A percentile compares a stretch with the other conserved stretches of the same genome.
Conservation (phyloP, 2,113 vertebrate genomes). For the Salvelinus fontinalis region DNA sequence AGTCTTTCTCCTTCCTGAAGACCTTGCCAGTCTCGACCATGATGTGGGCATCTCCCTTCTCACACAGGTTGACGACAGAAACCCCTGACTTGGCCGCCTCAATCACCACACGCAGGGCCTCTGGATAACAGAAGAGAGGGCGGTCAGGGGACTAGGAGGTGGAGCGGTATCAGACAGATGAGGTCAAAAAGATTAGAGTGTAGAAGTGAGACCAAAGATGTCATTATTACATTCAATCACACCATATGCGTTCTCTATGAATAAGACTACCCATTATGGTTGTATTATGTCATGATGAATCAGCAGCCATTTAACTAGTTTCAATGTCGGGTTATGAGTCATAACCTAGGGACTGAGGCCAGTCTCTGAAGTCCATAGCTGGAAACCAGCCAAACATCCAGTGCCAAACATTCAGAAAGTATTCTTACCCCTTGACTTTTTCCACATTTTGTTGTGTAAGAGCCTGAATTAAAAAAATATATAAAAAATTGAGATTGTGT, state of each 20-base stretch:
- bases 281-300: not conserved
- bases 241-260: not conserved
- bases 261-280: not conserved
- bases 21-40: conserved; percentile 92
- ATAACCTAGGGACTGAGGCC: not conserved
- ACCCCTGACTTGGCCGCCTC: conserved; percentile 81
- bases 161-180: not conserved
- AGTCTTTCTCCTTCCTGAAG: conserved; percentile 97
- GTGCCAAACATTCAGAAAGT: too few relatives aligned
- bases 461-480: too few relatives aligned
- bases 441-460: too few relatives aligned
- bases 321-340: not conserved
- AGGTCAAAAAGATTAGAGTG: not conserved
- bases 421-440: too few relatives aligned
- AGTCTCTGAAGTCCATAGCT: not conserved
- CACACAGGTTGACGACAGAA: conserved; percentile 88
- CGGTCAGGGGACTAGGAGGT: not conserved
- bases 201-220: not conserved
- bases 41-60: conserved; percentile 91
- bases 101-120: conserved; percentile 83
- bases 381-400: too few relatives aligned
- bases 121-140: conserved; percentile 58
- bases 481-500: too few relatives aligned
- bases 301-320: not conserved
- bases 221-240: not conserved